Conservation (phyloP, 2,797 vertebrate species). For the Epinephelus awoara region DNA sequence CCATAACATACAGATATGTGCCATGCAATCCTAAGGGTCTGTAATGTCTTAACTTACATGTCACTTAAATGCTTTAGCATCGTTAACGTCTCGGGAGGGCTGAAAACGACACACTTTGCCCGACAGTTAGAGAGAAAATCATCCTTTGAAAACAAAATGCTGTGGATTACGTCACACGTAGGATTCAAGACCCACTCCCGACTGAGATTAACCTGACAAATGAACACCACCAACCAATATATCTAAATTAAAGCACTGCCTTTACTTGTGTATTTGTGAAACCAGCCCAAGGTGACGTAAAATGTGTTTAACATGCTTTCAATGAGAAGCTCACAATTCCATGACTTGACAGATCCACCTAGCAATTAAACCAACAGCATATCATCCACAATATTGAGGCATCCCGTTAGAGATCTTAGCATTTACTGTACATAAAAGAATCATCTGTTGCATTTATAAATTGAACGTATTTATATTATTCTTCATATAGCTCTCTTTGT, state of each 20-base stretch:
- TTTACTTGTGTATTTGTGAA: slow-evolving; percentile 69
- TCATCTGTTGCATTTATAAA: slow-evolving; percentile 84
- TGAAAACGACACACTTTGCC: slow-evolving; percentile 23
- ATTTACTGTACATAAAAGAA: slow-evolving; percentile 83
- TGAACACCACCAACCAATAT: slow-evolving; percentile 48
- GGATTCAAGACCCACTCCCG: slow-evolving; percentile 26
- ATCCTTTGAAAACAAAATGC: slow-evolving; percentile 33
- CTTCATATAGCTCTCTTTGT: slow-evolving; percentile 88
- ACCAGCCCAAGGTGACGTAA: slow-evolving; percentile 65
- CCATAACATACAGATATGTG: slow-evolving; percentile 69
- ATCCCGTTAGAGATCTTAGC: slow-evolving; percentile 74
- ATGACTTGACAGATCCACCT: slow-evolving; percentile 77
- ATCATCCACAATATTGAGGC: slow-evolving; percentile 81
- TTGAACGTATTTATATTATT: slow-evolving; percentile 86
- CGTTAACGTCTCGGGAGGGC: slow-evolving; percentile 13
- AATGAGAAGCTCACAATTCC: slow-evolving; percentile 76
- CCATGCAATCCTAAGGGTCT: slow-evolving; percentile 66
- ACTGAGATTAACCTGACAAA: slow-evolving; percentile 47
- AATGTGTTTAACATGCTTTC: slow-evolving; percentile 80
- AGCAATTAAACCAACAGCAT: slow-evolving; percentile 75
- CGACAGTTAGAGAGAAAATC: slow-evolving; percentile 8
- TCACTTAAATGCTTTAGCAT: slow-evolving; percentile 46
- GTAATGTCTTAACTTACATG: slow-evolving; percentile 31
- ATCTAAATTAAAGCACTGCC: slow-evolving; percentile 67
- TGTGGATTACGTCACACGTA: slow-evolving; percentile 41